These are phyloP conservation scores for Palythoa grandis DNA, from an alignment of 92 coral and sea anemone species.

Conservation along the genomic window DNA sequence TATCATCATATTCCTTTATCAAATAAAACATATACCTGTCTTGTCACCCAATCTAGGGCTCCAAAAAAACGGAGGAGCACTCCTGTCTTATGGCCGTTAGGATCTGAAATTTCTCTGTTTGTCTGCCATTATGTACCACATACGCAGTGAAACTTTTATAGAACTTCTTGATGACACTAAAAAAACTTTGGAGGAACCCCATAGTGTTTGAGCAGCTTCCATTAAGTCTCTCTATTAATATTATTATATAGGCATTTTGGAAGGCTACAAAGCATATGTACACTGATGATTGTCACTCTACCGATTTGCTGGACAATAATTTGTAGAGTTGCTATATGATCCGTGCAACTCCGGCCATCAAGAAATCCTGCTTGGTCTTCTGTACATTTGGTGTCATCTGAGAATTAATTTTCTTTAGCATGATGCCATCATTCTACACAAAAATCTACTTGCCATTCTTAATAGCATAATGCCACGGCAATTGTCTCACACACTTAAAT, in stretches of 20 bases:
- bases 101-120: conserved; percentile 33
- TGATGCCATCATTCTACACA: too few relatives aligned
- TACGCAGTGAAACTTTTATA: conserved; percentile 1
- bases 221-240: conserved; percentile 12
- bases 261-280: conserved; percentile 22
- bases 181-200: conserved; percentile 6
- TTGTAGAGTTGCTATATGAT: conserved; percentile 32
- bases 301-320: conserved; percentile 32
- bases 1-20: too few relatives aligned
- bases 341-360: background rate
- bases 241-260: conserved; percentile 14
- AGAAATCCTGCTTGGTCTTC: conserved; percentile 32
- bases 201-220: conserved; percentile 35
- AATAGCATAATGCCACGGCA: too few relatives aligned
- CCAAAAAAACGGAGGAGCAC: conserved; percentile 5
- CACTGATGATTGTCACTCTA: conserved; percentile 33
- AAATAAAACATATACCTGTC: too few relatives aligned
- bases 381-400: too few relatives aligned
- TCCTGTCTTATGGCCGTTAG: conserved; percentile 38
- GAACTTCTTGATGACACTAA: background rate
- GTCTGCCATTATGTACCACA: conserved; percentile 31
- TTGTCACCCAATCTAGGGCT: too few relatives aligned
- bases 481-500: too few relatives aligned
- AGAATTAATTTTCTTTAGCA: too few relatives aligned
- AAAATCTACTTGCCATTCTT: too few relatives aligned